phyloP scores from a whole-genome alignment of 2,113 vertebrate species.

The Myotis lucifugus region DNA sequence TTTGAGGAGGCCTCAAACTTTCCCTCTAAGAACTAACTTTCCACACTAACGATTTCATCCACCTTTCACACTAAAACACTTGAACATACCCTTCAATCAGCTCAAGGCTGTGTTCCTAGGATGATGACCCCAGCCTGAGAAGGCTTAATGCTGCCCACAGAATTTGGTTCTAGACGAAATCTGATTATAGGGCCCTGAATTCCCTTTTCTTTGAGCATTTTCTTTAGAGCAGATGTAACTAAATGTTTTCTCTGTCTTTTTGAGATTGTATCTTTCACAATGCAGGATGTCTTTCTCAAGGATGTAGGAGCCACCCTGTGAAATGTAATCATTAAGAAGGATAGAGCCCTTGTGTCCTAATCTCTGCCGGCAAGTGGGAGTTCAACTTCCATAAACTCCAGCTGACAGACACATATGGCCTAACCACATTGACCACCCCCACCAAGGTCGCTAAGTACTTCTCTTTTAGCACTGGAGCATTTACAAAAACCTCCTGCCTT shows the following conservation, averaged over 20 bases:
- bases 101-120: not conserved
- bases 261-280: conserved; percentile 6
- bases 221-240: conserved; percentile 1
- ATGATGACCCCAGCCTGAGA: not conserved
- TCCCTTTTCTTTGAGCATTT: conserved; percentile 5
- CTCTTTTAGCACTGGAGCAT: not conserved
- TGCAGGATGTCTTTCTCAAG: conserved; percentile 36
- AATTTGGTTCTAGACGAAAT: conserved; percentile 38
- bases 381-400: not conserved
- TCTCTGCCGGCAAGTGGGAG: not conserved
- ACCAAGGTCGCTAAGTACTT: not conserved
- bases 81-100: not conserved
- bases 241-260: conserved; percentile 28
- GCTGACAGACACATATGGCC: not conserved
- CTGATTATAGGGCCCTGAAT: not conserved
- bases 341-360: not conserved
- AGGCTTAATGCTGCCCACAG: not conserved
- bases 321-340: not conserved
- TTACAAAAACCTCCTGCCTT: not conserved
- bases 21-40: not conserved
- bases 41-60: not conserved
- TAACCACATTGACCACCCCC: too few species aligned
- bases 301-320: not conserved
- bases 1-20: not conserved
- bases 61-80: not conserved